Percentiles rank a stretch among this genome's conserved stretches.
phyloP scores from a whole-genome alignment of 1,140 invertebrate species.

The Atta texana region DNA sequence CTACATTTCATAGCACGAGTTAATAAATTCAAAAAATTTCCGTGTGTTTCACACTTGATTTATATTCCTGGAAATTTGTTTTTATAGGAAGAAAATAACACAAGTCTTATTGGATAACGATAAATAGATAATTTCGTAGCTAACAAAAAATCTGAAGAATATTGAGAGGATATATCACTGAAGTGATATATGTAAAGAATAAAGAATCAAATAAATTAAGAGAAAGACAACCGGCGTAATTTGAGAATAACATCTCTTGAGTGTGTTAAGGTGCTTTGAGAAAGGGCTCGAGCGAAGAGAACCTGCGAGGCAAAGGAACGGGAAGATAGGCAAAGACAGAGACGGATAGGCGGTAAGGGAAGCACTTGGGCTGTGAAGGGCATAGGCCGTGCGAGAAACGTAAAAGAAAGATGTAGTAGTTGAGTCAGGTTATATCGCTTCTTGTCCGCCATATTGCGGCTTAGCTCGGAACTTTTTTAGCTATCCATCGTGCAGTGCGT shows the following conservation, averaged over 20 bases:
- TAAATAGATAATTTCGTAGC: constrained; percentile 17
- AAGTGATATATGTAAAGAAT: constrained; percentile 58
- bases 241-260: constrained; percentile 50
- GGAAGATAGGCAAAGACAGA: constrained; percentile 61
- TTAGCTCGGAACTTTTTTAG: constrained; percentile 68
- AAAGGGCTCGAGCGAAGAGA: constrained; percentile 47
- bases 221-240: constrained; percentile 48
- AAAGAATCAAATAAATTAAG: constrained; percentile 61
- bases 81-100: neutral
- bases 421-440: constrained; percentile 80
- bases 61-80: neutral
- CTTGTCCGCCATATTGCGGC: constrained; percentile 73
- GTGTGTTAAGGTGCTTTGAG: constrained; percentile 45
- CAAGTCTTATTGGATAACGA: constrained; percentile 7
- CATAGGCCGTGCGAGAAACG: constrained; percentile 76
- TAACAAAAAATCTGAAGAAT: constrained; percentile 40
- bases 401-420: constrained; percentile 84
- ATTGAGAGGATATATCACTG: constrained; percentile 2
- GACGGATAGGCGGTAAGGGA: constrained; percentile 59
- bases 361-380: constrained; percentile 54
- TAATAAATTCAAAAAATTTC: constrained; percentile 11
- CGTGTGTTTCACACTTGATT: neutral
- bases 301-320: constrained; percentile 30
- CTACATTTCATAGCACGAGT: neutral
- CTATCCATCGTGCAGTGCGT: neutral